Base-by-base conservation (phyloP, 2,113 vertebrate species). In the Corythornis vintsioides region DNA sequence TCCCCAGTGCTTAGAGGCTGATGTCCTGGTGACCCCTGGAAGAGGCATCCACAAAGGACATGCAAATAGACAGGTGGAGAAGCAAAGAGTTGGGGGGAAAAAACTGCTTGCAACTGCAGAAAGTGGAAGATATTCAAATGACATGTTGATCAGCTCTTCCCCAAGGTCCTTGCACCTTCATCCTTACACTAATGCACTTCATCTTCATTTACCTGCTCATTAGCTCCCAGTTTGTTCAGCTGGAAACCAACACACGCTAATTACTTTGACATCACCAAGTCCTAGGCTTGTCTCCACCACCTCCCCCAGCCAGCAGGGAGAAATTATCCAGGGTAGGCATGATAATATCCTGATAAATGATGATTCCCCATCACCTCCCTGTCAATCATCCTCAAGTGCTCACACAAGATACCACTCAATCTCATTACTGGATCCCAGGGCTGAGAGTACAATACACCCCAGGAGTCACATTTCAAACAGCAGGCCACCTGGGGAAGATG, bases 141-240 rank as follows among this genome's bases (percentile, higher is more conserved):
- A 96, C 96, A 97, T 96, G 93, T 94, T 97, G 94, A 91, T 97
- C 95, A 97, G 94, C 91, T 97, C 92, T 95, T 94, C 96, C 96
- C 96, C 93, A 95, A 96, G 93, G 88, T 97, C 96, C 94, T 95
- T 93, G 94, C 92, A 97, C 87, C 94, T 97, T 93, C 90, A 86
- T 80, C 86, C 92, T 95, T 91, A 94, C 80, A 94, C 91, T 97
- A 96, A 97, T 97, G 93, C 93, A 97, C 94, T 97, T 97, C 94
- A 95, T 97, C 95, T 97, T 97, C 96, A 98, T 97, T 98, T 97
- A 97, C 98, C 97, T 98, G 97, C 96, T 98, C 98, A 98, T 98
- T 98, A 98, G 97, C 91, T 97, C 97, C 97, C 88, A 95, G 96
- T 97, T 97, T 98, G 96, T 98, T 98, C 98, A 98, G 97, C 97